Conservation (phyloP, 1,140 invertebrate species). For the Drosophila lacteicornis region DNA sequence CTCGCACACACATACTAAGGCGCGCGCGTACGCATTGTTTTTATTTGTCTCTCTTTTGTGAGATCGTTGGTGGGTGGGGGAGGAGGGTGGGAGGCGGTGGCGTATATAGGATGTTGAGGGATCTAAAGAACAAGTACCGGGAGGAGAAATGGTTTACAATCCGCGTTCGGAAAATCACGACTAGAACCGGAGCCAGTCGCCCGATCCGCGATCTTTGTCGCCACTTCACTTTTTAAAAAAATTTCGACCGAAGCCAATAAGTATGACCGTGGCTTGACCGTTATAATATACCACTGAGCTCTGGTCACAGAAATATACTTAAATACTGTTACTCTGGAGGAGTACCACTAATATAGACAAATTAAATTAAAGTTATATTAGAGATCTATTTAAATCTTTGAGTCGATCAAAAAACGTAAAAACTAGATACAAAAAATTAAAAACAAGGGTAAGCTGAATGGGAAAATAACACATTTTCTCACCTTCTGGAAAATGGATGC, state of each 20-base stretch:
- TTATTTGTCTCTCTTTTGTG: neutral
- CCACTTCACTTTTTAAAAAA: neutral
- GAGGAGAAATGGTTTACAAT: neutral
- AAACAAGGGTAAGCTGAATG: neutral
- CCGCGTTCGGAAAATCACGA: neutral
- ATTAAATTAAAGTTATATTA: no score
- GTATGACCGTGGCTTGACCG: constrained; percentile 6
- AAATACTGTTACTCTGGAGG: no score
- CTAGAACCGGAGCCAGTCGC: constrained; percentile 5
- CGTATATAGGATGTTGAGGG: neutral
- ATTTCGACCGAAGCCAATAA: neutral
- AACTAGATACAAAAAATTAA: no score
- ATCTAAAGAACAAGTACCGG: neutral
- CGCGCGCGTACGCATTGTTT: constrained; percentile 16
- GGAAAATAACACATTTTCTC: neutral
- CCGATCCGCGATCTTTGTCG: constrained; percentile 13
- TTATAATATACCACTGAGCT: constrained; percentile 1
- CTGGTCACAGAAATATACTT: no score
- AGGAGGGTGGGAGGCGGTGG: neutral
- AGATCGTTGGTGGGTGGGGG: neutral
- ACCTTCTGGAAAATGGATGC: no score
- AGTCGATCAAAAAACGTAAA: no score
- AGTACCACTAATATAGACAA: no score
- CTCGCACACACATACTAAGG: constrained; percentile 17
- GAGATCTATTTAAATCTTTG: no score